Evolutionary conservation across 2,888 invertebrate genomes (phyloP).

Genomic region (Ennomos quercinarius): DNA sequence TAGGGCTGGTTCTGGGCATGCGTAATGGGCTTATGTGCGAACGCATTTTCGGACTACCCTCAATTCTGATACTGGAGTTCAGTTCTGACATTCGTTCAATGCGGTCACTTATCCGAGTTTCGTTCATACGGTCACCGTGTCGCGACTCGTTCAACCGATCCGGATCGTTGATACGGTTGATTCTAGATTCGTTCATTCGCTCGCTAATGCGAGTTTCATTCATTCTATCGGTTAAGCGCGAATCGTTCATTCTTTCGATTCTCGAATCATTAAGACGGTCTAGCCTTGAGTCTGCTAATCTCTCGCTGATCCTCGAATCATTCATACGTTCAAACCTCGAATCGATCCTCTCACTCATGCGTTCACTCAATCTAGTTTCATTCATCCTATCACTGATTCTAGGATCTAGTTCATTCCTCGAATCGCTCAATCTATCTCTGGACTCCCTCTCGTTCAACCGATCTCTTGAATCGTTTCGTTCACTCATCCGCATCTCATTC

Average conservation of each 20-base stretch:
- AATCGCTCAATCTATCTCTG: conserved; percentile 46
- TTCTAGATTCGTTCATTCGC: conserved; percentile 36
- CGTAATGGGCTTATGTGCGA: conserved; percentile 69
- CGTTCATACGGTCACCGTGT: conserved; percentile 45
- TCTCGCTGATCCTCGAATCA: conserved; percentile 50
- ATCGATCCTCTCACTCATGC: conserved; percentile 48
- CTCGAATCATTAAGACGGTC: conserved; percentile 35
- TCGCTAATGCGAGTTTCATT: conserved; percentile 48
- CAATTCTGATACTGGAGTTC: conserved; percentile 70
- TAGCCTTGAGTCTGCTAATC: conserved; percentile 59
- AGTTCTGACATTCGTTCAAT: conserved; percentile 65
- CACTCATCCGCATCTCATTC: conserved; percentile 28
- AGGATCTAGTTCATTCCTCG: conserved; percentile 47
- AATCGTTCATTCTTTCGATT: conserved; percentile 47
- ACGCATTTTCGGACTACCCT: conserved; percentile 72
- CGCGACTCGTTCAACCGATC: conserved; percentile 43
- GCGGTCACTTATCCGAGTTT: conserved; percentile 39
- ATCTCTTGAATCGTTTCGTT: conserved; percentile 35
- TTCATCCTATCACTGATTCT: conserved; percentile 63
- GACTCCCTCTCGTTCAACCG: conserved; percentile 41
- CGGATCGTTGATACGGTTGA: conserved; percentile 40
- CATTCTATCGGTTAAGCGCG: conserved; percentile 45
- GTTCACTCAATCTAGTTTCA: conserved; percentile 59
- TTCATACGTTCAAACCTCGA: conserved; percentile 49
- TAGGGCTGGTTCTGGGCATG: conserved; percentile 61